Conservation (phyloP, 2,113 vertebrate genomes). For the Tichodroma muraria region DNA sequence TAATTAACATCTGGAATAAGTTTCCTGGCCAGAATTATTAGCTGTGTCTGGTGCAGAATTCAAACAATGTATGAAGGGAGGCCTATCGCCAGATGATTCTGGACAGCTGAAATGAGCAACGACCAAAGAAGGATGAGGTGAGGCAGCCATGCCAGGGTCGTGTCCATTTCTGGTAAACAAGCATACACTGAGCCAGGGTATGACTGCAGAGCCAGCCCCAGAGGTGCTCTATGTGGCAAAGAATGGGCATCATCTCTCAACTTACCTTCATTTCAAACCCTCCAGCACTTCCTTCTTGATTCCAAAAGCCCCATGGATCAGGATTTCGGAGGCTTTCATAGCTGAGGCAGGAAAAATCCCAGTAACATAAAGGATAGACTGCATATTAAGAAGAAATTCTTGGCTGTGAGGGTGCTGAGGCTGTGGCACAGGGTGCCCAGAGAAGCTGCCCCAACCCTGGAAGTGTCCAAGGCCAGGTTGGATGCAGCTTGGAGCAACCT, state of each 20-base stretch:
- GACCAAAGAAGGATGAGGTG: not conserved
- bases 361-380: not conserved
- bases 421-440: not conserved
- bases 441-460: not conserved
- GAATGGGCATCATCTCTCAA: not conserved
- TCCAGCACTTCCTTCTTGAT: not conserved
- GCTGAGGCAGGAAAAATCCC: not conserved
- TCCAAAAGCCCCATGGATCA: not conserved
- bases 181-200: not conserved
- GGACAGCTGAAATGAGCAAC: not conserved
- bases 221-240: not conserved
- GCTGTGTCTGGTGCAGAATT: constrained; percentile 29
- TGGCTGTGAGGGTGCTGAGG: not conserved
- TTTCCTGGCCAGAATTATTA: constrained; percentile 1
- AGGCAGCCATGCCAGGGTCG: not conserved
- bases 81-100: not conserved
- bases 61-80: not conserved
- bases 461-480: rapidly evolving
- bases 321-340: not conserved
- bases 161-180: not conserved
- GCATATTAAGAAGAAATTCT: not conserved
- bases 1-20: constrained; percentile 54
- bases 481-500: rapidly evolving
- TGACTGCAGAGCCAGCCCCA: not conserved
- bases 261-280: not conserved